Base-by-base conservation (phyloP, 2,888 invertebrate genomes). In the Ormyrus thymus region DNA sequence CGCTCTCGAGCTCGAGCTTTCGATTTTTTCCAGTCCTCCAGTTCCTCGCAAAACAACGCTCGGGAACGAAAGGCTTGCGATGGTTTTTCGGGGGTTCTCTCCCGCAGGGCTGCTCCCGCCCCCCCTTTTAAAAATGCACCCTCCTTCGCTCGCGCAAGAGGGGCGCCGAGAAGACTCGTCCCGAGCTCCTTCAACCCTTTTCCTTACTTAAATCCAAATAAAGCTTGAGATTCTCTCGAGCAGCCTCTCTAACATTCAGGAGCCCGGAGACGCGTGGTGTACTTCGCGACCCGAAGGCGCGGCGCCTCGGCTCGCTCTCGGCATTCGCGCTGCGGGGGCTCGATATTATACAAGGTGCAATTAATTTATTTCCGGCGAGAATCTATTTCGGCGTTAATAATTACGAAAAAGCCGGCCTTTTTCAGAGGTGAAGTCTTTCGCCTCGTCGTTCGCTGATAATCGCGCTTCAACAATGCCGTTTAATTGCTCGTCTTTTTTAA, bases 181-280 rank as follows among this genome's bases (percentile, higher is more conserved):
- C 53, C 43, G 66, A 78, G 76, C 78, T 74, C 74, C 81, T 78
- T 79, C 86, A 88, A 89, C 88, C 89, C 89, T 88, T 89, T 84
- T 89, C 86, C 86, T 86, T 85, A 86, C 81, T 86, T 84, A 84
- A 86, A 85, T 84, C 84, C 86, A 85, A 89, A 87, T 87, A 89
- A 89, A 88, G 88, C 86, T 88, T 85, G 87, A 87, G 87, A 86
- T 86, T 87, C 86, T 86, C 73, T 78, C 81, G 71, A 66, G 65
- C 50, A 7, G 5, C 58, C 13, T 65, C 65, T 48, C 51, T n/a
- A 13, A 13, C 45, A n/a, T 15, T 69, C 51, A 51, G 48, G 56
- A 46, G 29, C 46, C 13, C 73, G 73, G 72, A 64, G 29, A 48
- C 55, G 62, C 43, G 15, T 29, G 29, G 29, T 56, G 10, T 51